A percentile compares a stretch with the other conserved stretches of the same genome.
Conservation (phyloP, 1,140 invertebrate species). For the Hylaeus anthracinus region DNA sequence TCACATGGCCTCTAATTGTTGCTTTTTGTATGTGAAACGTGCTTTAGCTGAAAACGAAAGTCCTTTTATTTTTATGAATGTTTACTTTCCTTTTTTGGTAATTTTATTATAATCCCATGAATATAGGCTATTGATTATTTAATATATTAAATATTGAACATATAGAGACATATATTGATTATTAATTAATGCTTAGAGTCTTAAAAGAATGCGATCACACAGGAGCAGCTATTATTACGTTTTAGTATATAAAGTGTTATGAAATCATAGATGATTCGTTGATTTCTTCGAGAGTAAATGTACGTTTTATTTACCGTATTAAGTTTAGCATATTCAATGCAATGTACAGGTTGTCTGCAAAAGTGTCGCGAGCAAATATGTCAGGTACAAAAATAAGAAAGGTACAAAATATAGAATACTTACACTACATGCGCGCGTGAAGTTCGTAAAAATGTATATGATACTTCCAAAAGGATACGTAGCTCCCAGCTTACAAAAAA, state of each 20-base stretch:
- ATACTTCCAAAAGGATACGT: slow-evolving; percentile 47
- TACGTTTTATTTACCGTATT: slow-evolving; percentile 58
- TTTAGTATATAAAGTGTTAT: slow-evolving; percentile 57
- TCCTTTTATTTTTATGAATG: slow-evolving; percentile 61
- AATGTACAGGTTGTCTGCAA: slow-evolving; percentile 67
- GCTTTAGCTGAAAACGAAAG: slow-evolving; percentile 73
- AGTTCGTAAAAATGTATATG: slow-evolving; percentile 56
- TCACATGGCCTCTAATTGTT: slow-evolving; percentile 80
- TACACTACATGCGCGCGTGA: slow-evolving; percentile 53
- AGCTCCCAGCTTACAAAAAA: slow-evolving; percentile 36
- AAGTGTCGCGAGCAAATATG: slow-evolving; percentile 66
- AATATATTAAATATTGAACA: slow-evolving; percentile 72
- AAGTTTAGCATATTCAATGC: slow-evolving; percentile 57
- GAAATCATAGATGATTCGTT: slow-evolving; percentile 47
- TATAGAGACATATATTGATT: slow-evolving; percentile 67
- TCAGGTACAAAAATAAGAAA: slow-evolving; percentile 63
- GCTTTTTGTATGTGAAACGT: slow-evolving; percentile 79
- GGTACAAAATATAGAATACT: slow-evolving; percentile 67
- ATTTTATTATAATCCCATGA: slow-evolving; percentile 68
- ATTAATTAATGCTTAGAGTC: slow-evolving; percentile 56
- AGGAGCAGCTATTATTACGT: slow-evolving; percentile 67
- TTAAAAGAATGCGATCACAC: slow-evolving; percentile 60
- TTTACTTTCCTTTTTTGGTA: slow-evolving; percentile 61
- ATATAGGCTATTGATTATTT: slow-evolving; percentile 70
- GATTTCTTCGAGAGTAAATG: slow-evolving; percentile 51